Percentiles rank a stretch among this genome's conserved stretches.
phyloP scores from a whole-genome alignment of 2,888 invertebrate species.

The Seladonia tumulorum region DNA sequence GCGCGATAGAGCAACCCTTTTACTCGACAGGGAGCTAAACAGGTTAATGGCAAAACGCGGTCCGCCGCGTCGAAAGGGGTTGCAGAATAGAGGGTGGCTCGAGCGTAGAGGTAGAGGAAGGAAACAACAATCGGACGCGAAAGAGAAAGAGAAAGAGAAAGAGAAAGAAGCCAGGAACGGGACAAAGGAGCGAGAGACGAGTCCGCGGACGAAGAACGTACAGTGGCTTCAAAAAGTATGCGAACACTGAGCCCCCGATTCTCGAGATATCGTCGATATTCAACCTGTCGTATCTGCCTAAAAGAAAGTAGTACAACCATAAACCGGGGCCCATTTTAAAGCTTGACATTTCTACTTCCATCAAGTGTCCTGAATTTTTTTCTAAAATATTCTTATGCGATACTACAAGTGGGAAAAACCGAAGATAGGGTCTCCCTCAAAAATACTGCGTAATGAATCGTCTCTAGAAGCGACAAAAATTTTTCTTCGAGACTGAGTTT shows the following conservation, averaged over 20 bases:
- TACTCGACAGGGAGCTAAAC: constrained; percentile 48
- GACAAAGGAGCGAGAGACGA: constrained; percentile 20
- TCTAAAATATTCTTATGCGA: neutral
- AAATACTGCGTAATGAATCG: neutral
- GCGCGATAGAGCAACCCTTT: constrained; percentile 25
- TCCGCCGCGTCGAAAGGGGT: constrained; percentile 2
- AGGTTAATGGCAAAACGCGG: constrained; percentile 51
- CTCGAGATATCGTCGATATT: neutral
- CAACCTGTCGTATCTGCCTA: neutral
- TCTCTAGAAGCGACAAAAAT: neutral
- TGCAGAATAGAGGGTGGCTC: neutral
- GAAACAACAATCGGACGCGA: neutral
- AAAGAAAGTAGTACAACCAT: neutral
- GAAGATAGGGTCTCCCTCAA: neutral
- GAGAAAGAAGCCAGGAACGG: neutral
- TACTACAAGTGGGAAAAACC: neutral
- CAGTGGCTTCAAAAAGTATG: constrained; percentile 1
- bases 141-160: no score
- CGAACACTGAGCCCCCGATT: neutral
- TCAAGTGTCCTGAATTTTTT: no score
- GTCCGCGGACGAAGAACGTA: neutral
- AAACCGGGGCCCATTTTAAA: neutral
- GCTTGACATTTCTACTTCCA: neutral
- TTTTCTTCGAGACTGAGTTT: neutral
- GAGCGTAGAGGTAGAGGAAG: neutral